Conservation (phyloP, 1,140 invertebrate genomes). For the Panagrolaimus sp. region DNA sequence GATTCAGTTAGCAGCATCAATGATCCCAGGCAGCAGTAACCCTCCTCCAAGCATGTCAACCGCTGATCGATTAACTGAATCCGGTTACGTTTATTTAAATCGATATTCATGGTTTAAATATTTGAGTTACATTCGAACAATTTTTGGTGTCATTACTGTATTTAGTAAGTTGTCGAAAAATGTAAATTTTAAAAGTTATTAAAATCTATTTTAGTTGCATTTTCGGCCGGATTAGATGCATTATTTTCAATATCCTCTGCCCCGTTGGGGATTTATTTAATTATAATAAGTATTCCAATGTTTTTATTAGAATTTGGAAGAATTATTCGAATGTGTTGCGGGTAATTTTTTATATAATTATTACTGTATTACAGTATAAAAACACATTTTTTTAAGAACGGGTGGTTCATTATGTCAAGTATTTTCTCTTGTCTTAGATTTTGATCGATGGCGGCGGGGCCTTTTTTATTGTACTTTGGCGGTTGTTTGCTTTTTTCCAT, state of each 20-base stretch:
- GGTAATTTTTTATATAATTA: slow-evolving; percentile 25
- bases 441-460: slow-evolving; percentile 44
- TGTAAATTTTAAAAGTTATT: slow-evolving; percentile 15
- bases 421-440: slow-evolving; percentile 36
- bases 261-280: slow-evolving; percentile 37
- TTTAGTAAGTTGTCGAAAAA: slow-evolving; percentile 33
- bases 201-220: slow-evolving; percentile 34
- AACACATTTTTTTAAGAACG: slow-evolving; percentile 29
- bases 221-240: slow-evolving; percentile 33
- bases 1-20: not conserved
- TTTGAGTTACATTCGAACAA: slow-evolving; percentile 40
- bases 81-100: slow-evolving; percentile 32
- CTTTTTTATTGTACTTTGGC: slow-evolving; percentile 30
- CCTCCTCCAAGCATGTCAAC: not conserved
- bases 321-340: slow-evolving; percentile 45
- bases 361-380: not conserved
- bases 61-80: slow-evolving; percentile 15
- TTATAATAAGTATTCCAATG: slow-evolving; percentile 35
- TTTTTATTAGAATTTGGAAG: slow-evolving; percentile 46
- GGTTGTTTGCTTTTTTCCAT: slow-evolving; percentile 39
- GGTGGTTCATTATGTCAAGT: slow-evolving; percentile 39
- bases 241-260: slow-evolving; percentile 25
- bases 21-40: not conserved
- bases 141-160: slow-evolving; percentile 37
- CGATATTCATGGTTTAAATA: slow-evolving; percentile 43